Conservation (phyloP, 1,140 invertebrate genomes). For the Tetramorium parvispinum region DNA sequence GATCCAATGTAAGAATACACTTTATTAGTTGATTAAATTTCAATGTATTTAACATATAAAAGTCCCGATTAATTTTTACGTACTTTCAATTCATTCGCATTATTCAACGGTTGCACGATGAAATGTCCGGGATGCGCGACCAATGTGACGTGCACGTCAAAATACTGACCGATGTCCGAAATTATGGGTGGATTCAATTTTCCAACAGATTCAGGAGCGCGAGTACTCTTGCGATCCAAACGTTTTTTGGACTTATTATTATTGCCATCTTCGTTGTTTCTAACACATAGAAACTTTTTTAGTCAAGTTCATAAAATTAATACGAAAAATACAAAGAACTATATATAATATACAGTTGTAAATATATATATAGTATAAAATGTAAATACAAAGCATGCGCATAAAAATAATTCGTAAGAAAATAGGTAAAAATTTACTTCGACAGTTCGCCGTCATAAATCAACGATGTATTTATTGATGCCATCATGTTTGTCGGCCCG, state of each 20-base stretch:
- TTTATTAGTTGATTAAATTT: not conserved
- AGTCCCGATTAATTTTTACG: slow-evolving; percentile 18
- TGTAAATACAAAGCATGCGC: not conserved
- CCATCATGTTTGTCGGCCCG: slow-evolving; percentile 86
- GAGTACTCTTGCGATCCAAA: slow-evolving; percentile 69
- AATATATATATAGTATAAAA: not conserved
- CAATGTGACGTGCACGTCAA: slow-evolving; percentile 87
- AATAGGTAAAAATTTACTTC: slow-evolving; percentile 55
- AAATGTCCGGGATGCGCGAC: slow-evolving; percentile 88
- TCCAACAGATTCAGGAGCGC: slow-evolving; percentile 21
- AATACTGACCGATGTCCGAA: slow-evolving; percentile 82
- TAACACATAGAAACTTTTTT: slow-evolving; percentile 37
- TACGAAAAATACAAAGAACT: not conserved
- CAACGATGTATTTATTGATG: slow-evolving; percentile 88
- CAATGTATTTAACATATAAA: not conserved
- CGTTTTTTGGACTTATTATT: slow-evolving; percentile 74
- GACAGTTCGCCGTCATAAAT: slow-evolving; percentile 81
- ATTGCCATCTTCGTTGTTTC: slow-evolving; percentile 71
- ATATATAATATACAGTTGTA: not conserved
- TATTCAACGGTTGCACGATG: slow-evolving; percentile 80
- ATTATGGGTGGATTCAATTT: slow-evolving; percentile 79
- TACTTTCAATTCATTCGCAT: slow-evolving; percentile 70
- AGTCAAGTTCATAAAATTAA: not conserved
- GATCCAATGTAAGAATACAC: not conserved
- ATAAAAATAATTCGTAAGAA: not conserved